A percentile compares a stretch with the other conserved stretches of the same genome.
These are phyloP conservation scores for Chloroclystis v-ata DNA, from an alignment of 2,888 invertebrate genomes.

Conservation along the genomic window DNA sequence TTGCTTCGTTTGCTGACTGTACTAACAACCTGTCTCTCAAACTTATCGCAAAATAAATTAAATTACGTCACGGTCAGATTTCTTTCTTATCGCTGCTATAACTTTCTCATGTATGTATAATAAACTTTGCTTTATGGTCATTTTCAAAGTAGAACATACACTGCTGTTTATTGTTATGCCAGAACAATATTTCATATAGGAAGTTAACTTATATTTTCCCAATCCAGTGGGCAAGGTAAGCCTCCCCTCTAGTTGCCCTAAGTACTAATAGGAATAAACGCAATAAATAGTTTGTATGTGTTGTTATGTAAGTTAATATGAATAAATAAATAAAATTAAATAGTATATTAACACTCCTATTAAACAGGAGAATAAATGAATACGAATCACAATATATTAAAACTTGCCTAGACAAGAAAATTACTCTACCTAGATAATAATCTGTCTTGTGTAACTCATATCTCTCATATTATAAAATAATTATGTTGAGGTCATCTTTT, in stretches of 20 bases:
- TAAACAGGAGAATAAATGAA: too few species aligned
- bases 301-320: too few species aligned
- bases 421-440: neutral
- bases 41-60: constrained; percentile 19
- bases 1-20: neutral
- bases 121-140: constrained; percentile 4
- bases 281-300: too few species aligned
- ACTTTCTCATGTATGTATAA: constrained; percentile 17
- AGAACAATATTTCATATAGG: too few species aligned
- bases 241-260: too few species aligned
- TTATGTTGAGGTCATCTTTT: constrained; percentile 15
- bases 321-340: too few species aligned
- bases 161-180: too few species aligned
- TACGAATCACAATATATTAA: neutral
- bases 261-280: too few species aligned
- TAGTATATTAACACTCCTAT: too few species aligned
- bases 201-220: too few species aligned
- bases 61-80: constrained; percentile 26
- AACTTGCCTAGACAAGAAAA: neutral
- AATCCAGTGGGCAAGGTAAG: too few species aligned
- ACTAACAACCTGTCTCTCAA: neutral
- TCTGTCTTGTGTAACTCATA: neutral
- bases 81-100: constrained; percentile 14
- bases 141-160: too few species aligned
- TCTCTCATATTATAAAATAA: constrained; percentile 4